Evolutionary conservation across 2,888 invertebrate genomes (phyloP), one percentile per base, ranked within the genome.

Genomic region (Andrena haemorrhoa): DNA sequence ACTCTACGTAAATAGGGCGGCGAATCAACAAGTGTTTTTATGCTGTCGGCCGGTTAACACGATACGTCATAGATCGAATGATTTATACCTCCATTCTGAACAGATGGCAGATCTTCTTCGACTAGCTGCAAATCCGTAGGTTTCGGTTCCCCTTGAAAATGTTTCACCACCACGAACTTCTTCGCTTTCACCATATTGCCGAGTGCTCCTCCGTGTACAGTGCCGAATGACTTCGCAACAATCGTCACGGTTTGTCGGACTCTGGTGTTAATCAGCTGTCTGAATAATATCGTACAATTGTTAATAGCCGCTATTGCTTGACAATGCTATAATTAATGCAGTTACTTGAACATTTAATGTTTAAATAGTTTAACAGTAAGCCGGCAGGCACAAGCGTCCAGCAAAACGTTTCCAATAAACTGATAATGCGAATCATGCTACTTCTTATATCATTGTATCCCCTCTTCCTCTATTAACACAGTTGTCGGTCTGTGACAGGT

Each of bases 121-220:
- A 96, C 95, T 23, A 97, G 92, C 91, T 95, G 93, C 78, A 97
- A 95, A 93, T 97, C 96, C 2, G 94, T 94, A 77, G 94, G 93
- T 90, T 96, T 96, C 2, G 97, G 97, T 89, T 95, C 95, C 0
- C 96, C 97, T 85, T 95, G 94, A 91, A 97, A 97, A 88, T 95
- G 94, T 89, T 96, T 96, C 0, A 94, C 95, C 16, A 96, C 93
- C 23, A 96, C 95, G 94, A 96, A 97, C 92, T 96, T 96, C 90
- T 95, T 96, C 2, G 95, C 95, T 82, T 94, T 94, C 41, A 96
- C 93, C 94, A 95, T 95, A 33, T 60, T 79, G 12, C 49, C 82
- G 26, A 31, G 31, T 2, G 63, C 33, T 26, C 51, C 16, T 6
- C 2, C 29, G 26, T 1, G 29, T 31, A 29, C 31, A 8, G 6